These are phyloP conservation scores for Hypolimnas misippus DNA, from an alignment of 2,888 invertebrate genomes.

Conservation along the genomic window DNA sequence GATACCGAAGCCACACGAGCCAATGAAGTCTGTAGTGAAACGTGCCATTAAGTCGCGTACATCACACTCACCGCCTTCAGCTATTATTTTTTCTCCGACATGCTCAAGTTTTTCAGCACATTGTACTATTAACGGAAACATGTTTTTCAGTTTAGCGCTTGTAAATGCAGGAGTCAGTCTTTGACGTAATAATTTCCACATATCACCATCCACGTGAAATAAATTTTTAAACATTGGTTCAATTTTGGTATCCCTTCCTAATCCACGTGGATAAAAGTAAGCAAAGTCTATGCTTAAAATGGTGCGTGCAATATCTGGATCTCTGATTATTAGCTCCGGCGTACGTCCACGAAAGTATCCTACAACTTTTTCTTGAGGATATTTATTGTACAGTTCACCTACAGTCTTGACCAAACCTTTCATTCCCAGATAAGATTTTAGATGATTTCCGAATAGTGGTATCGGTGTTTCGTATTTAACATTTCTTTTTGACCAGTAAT, in stretches of 20 bases:
- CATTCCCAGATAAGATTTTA: constrained; percentile 50
- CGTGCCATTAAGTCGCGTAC: constrained; percentile 56
- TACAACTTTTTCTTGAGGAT: constrained; percentile 63
- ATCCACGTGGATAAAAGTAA: constrained; percentile 59
- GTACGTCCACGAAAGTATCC: constrained; percentile 61
- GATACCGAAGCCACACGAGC: constrained; percentile 58
- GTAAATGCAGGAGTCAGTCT: constrained; percentile 70
- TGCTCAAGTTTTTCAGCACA: constrained; percentile 61
- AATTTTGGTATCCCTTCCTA: constrained; percentile 50
- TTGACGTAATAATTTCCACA: constrained; percentile 65
- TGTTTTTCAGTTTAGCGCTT: constrained; percentile 63
- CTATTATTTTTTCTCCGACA: constrained; percentile 41
- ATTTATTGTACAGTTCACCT: constrained; percentile 58
- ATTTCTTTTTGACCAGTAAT: constrained; percentile 62
- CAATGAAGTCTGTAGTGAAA: constrained; percentile 59
- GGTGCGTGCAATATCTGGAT: constrained; percentile 57
- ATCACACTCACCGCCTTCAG: constrained; percentile 50
- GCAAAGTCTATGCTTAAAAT: constrained; percentile 61
- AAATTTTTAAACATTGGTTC: constrained; percentile 60
- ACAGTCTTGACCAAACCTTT: constrained; percentile 53
- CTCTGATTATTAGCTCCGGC: constrained; percentile 62
- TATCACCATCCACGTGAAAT: constrained; percentile 64
- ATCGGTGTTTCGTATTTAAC: constrained; percentile 59
- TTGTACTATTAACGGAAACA: constrained; percentile 68
- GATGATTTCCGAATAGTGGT: constrained; percentile 62